Evolutionary conservation across 1,140 invertebrate genomes (phyloP).

Genomic region (Centruroides sculpturatus): DNA sequence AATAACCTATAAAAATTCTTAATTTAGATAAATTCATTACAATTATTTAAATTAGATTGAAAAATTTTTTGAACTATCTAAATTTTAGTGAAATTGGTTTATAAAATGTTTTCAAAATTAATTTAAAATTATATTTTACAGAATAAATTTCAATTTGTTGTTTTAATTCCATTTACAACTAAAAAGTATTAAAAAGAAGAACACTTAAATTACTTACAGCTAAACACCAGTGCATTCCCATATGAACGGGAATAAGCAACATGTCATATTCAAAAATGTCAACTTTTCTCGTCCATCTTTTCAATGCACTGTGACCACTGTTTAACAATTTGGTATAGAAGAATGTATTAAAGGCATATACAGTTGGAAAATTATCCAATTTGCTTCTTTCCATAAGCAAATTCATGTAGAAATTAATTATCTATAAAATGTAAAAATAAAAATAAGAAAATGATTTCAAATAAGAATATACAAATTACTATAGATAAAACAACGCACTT

Average conservation of each 20-base stretch:
- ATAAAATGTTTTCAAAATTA: neutral
- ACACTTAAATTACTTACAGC: constrained; percentile 33
- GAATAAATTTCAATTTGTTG: neutral
- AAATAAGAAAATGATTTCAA: neutral
- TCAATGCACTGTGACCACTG: constrained; percentile 52
- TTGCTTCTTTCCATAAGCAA: constrained; percentile 55
- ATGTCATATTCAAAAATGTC: constrained; percentile 75
- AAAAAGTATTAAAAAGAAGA: no score
- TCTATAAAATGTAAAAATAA: constrained; percentile 3
- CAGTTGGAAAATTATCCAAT: constrained; percentile 43
- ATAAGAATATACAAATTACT: neutral
- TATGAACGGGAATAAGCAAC: constrained; percentile 78
- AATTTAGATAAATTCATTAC: neutral
- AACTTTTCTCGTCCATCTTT: constrained; percentile 77
- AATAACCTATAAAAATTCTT: constrained; percentile 43
- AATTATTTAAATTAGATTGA: no score
- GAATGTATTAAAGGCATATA: constrained; percentile 87
- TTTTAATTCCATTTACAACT: neutral
- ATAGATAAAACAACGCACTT: constrained; percentile 35
- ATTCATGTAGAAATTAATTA: constrained; percentile 73
- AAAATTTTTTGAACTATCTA: no score
- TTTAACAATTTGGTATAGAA: constrained; percentile 77
- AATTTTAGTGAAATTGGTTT: no score
- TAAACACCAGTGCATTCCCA: constrained; percentile 94
- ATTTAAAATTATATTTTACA: neutral